Conservation (phyloP, 1,140 invertebrate genomes). For the Goniozus legneri region DNA sequence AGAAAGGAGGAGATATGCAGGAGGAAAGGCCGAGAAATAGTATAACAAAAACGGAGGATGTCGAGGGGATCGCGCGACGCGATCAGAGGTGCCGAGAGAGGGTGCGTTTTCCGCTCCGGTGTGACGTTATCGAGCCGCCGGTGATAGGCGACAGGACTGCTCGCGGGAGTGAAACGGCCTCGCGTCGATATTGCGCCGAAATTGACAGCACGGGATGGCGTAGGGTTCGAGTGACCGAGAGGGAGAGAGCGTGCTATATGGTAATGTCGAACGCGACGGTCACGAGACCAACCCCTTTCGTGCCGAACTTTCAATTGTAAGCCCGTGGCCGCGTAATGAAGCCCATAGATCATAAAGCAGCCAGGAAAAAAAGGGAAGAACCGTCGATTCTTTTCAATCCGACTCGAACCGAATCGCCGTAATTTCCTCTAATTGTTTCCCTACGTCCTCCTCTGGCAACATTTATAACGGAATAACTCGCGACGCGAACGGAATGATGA, state of each 20-base stretch:
- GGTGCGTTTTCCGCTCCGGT: constrained; percentile 17
- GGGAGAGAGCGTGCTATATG: constrained; percentile 20
- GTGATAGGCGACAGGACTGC: no score
- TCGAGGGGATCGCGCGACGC: no score
- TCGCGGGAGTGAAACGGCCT: constrained; percentile 15
- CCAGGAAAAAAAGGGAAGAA: no score
- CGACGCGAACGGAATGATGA: no score
- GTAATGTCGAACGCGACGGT: constrained; percentile 25
- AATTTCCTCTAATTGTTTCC: no score
- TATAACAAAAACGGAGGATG: constrained; percentile 21
- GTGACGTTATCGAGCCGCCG: constrained; percentile 25
- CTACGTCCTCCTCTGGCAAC: no score
- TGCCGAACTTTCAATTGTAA: constrained; percentile 1
- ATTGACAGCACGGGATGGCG: constrained; percentile 21
- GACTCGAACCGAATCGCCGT: no score
- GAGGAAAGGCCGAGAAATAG: constrained; percentile 16
- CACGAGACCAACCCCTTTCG: constrained; percentile 17
- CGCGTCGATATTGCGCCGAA: constrained; percentile 18
- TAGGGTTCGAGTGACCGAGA: no score
- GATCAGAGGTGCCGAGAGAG: constrained; percentile 9
- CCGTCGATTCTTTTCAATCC: no score
- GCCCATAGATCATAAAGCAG: no score
- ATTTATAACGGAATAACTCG: no score
- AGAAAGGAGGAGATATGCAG: constrained; percentile 2
- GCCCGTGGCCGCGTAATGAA: no score